Base-by-base conservation (phyloP, 2,888 invertebrate species). In the Thelaira solivaga region DNA sequence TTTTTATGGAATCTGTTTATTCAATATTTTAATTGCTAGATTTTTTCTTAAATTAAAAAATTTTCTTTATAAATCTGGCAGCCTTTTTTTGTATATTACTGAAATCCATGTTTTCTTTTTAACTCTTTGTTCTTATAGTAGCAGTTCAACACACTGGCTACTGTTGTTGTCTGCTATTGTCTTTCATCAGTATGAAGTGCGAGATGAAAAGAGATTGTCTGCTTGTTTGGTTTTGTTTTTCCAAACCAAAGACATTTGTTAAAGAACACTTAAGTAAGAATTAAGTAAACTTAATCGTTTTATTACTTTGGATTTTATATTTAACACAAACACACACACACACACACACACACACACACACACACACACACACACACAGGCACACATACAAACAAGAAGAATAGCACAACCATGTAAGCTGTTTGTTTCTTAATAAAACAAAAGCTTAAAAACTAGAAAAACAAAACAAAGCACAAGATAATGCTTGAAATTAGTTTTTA, bases 171-270 rank as follows among this genome's bases (percentile, higher is more conserved):
- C 16, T 55, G n/a, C n/a, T 71, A 13, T 26, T 49, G 1, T 45
- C 45, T 26, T 29, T 34, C 55, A 39, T 10, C 26, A n/a, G 10
- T 8, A 6, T 16, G n/a, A n/a, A n/a, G n/a, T 41, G 20, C 18
- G 8, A 8, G 2, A 10, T 5, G 29, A 18, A 36, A n/a, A 39
- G 10, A 39, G 51, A 13, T 1, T 16, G 13, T 18, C 7, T 29
- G 6, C 39, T 10, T 64, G 7, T 67, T 45, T 20, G 36, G 72
- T 67, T 45, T 72, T 55, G 39, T 67, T 67, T 55, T 61, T 67
- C 20, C 26, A 76, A 78, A 78, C 78, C 78, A 78, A 74, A 69
- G 74, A 74, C 73, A 78, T 78, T 78, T 78, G 73, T 78, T 65
- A 72, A 64, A 69, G 61, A 59, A 78, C 73, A 74, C 69, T 74